Conservation (phyloP, 2,797 vertebrate species). For the Typhlichthys subterraneus region DNA sequence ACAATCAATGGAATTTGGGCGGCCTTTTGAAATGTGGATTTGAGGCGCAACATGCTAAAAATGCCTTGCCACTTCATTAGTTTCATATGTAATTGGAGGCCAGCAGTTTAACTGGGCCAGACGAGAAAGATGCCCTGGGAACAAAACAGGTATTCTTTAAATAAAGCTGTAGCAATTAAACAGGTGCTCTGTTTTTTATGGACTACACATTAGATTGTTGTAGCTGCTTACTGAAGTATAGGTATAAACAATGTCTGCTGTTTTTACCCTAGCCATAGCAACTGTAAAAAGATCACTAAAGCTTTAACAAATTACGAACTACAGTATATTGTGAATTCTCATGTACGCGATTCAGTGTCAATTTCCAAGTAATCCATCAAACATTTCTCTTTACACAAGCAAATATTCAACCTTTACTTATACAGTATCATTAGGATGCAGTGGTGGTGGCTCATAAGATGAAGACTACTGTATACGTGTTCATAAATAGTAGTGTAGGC, state of each 20-base stretch:
- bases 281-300: too few species aligned
- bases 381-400: slow-evolving; percentile 39
- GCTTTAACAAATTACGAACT: too few species aligned
- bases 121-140: slow-evolving; percentile 39
- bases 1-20: slow-evolving; percentile 59
- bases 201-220: slow-evolving; percentile 22
- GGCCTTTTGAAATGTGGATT: slow-evolving; percentile 33
- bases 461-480: slow-evolving; percentile 43
- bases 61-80: slow-evolving; percentile 20
- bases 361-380: slow-evolving; percentile 64
- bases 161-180: slow-evolving; percentile 63
- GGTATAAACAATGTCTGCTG: too few species aligned
- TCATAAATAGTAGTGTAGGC: slow-evolving; percentile 51
- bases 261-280: too few species aligned
- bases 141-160: slow-evolving; percentile 48
- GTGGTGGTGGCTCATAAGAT: slow-evolving; percentile 45
- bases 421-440: slow-evolving; percentile 52
- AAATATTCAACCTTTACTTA: slow-evolving; percentile 63
- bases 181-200: slow-evolving; percentile 56
- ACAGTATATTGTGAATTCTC: slow-evolving; percentile 5
- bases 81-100: slow-evolving; percentile 49
- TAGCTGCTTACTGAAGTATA: too few species aligned
- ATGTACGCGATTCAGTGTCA: slow-evolving; percentile 32
- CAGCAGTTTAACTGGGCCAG: slow-evolving; percentile 48
- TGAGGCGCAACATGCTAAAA: slow-evolving; percentile 19